These are phyloP conservation scores for Lethrus apterus DNA, from an alignment of 1,140 invertebrate genomes.

Conservation along the genomic window DNA sequence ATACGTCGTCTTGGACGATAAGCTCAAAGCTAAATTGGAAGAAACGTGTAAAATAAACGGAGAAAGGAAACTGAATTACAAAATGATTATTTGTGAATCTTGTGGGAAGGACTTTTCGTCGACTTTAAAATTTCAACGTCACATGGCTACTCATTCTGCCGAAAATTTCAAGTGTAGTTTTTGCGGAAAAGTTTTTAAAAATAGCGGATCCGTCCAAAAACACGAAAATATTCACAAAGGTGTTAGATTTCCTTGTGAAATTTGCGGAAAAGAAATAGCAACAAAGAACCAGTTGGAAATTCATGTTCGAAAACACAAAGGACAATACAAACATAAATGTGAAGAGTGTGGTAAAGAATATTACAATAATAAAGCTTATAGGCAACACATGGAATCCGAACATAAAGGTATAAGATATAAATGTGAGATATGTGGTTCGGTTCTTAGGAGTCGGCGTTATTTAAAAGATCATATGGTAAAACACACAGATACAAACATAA, in stretches of 20 bases:
- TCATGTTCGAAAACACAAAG: conserved; percentile 53
- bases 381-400: conserved; percentile 8
- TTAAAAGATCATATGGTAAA: conserved; percentile 1
- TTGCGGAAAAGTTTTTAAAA: conserved; percentile 46
- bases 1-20: neutral
- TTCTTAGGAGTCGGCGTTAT: conserved; percentile 2
- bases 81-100: conserved; percentile 17
- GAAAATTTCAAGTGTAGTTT: no score
- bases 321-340: conserved; percentile 45
- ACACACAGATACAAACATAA: conserved; percentile 12
- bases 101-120: conserved; percentile 25
- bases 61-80: neutral
- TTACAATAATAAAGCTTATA: conserved; percentile 7
- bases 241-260: conserved; percentile 52
- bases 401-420: conserved; percentile 12
- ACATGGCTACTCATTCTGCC: no score
- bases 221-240: conserved; percentile 60
- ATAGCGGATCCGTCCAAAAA: conserved; percentile 35
- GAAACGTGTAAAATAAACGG: no score
- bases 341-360: conserved; percentile 46
- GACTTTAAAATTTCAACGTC: conserved; percentile 42
- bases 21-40: no score
- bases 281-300: conserved; percentile 51
- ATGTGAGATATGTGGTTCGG: conserved; percentile 9
- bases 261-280: conserved; percentile 49